Percentiles rank a stretch among this genome's conserved stretches.
These are phyloP conservation scores for Magallana gigas DNA, from an alignment of 1,140 invertebrate species.

Conservation along the genomic window DNA sequence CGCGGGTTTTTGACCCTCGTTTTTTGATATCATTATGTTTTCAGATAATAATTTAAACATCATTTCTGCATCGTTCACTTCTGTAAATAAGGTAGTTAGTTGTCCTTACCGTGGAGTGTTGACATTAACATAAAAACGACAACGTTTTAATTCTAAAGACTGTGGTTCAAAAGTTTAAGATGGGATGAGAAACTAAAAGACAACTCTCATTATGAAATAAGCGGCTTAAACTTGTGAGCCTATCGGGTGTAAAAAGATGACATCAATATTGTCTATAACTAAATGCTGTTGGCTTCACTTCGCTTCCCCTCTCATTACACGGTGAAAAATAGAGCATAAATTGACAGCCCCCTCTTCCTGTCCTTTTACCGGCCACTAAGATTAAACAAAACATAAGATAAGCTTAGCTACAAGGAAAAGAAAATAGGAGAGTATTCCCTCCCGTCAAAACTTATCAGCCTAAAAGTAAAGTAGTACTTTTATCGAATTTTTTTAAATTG, in stretches of 20 bases:
- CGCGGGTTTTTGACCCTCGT: not conserved
- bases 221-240: constrained; percentile 22
- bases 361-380: not conserved
- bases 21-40: constrained; percentile 32
- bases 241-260: constrained; percentile 4
- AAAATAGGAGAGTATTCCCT: constrained; percentile 13
- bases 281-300: constrained; percentile 23
- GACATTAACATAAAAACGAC: constrained; percentile 31
- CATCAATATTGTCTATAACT: constrained; percentile 1
- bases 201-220: constrained; percentile 36
- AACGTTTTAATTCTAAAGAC: constrained; percentile 28
- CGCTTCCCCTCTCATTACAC: not conserved
- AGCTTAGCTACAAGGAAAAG: constrained; percentile 13
- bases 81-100: constrained; percentile 12
- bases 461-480: not conserved
- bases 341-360: not conserved
- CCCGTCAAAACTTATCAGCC: not conserved
- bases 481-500: too few species aligned
- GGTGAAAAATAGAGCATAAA: not conserved
- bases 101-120: not conserved
- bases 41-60: constrained; percentile 35
- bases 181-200: constrained; percentile 33
- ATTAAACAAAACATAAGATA: constrained; percentile 21
- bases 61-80: constrained; percentile 35
- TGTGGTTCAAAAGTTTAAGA: constrained; percentile 31